phyloP scores from a whole-genome alignment of 2,113 vertebrate genomes.

The Sinocyclocheilus anshuiensis region DNA sequence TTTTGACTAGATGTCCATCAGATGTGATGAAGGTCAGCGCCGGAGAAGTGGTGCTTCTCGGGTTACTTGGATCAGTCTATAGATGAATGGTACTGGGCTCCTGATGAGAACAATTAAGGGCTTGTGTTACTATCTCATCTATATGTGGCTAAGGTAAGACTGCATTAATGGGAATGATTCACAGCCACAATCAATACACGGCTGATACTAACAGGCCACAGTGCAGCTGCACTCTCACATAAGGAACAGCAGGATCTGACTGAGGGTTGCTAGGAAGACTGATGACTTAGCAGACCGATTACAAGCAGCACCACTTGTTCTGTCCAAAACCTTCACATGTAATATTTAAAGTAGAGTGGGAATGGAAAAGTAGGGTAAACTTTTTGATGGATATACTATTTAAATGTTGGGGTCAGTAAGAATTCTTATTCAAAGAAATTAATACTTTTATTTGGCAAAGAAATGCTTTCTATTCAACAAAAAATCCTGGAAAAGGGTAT shows the following conservation, averaged over 20 bases:
- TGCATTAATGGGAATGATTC: constrained; percentile 71
- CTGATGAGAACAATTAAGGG: constrained; percentile 65
- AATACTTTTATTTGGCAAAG: not conserved
- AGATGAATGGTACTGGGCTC: constrained; percentile 51
- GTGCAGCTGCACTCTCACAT: constrained; percentile 42
- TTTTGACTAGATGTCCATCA: constrained; percentile 20
- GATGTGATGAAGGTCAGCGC: constrained; percentile 64
- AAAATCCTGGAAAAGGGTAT: not conserved
- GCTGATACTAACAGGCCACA: constrained; percentile 60
- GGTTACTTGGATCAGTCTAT: constrained; percentile 61
- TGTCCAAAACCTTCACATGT: not conserved
- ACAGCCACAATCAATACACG: constrained; percentile 63
- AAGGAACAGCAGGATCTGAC: constrained; percentile 9
- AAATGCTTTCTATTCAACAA: not conserved
- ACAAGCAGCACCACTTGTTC: not conserved
- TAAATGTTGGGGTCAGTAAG: not conserved
- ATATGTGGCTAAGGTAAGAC: constrained; percentile 65
- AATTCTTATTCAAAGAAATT: not conserved
- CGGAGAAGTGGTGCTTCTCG: constrained; percentile 48
- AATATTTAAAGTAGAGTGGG: not conserved
- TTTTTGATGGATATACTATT: not conserved
- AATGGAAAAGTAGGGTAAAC: not conserved
- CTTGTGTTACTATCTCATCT: constrained; percentile 72
- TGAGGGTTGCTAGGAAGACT: constrained; percentile 40
- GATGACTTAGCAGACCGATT: constrained; percentile 54